phyloP scores from a whole-genome alignment of 2,113 vertebrate species.

The Tenebrosternarchus preto region DNA sequence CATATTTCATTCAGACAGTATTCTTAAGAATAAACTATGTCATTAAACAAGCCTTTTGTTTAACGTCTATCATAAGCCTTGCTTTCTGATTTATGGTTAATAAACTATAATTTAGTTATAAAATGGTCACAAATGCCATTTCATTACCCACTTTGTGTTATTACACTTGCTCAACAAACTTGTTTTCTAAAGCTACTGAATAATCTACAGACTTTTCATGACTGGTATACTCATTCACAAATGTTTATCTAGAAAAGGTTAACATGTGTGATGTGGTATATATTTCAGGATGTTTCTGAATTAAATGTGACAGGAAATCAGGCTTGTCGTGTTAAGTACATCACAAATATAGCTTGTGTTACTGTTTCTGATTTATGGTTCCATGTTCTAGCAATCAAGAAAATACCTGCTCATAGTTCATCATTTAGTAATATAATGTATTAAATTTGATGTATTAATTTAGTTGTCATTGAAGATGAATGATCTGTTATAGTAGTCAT shows the following conservation, averaged over 20 bases:
- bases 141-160: too few relatives aligned
- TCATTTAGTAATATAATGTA: too few relatives aligned
- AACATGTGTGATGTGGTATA: too few relatives aligned
- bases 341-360: not conserved
- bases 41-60: not conserved
- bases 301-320: not conserved
- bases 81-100: not conserved
- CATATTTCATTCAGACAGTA: not conserved
- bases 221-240: too few relatives aligned
- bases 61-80: not conserved
- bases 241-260: not conserved
- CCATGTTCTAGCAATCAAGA: not conserved
- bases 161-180: too few relatives aligned
- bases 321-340: not conserved
- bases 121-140: too few relatives aligned
- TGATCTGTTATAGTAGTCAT: too few relatives aligned
- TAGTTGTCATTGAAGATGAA: too few relatives aligned
- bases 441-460: too few relatives aligned
- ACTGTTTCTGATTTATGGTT: not conserved
- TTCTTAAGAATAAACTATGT: not conserved
- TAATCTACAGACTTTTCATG: too few relatives aligned
- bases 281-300: not conserved
- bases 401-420: not conserved
- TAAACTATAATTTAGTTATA: too few relatives aligned
- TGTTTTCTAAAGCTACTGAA: too few relatives aligned